Percentiles rank a stretch among this genome's conserved stretches.
These are phyloP conservation scores for Eira barbara DNA, from an alignment of 2,113 vertebrate genomes.

Conservation along the genomic window DNA sequence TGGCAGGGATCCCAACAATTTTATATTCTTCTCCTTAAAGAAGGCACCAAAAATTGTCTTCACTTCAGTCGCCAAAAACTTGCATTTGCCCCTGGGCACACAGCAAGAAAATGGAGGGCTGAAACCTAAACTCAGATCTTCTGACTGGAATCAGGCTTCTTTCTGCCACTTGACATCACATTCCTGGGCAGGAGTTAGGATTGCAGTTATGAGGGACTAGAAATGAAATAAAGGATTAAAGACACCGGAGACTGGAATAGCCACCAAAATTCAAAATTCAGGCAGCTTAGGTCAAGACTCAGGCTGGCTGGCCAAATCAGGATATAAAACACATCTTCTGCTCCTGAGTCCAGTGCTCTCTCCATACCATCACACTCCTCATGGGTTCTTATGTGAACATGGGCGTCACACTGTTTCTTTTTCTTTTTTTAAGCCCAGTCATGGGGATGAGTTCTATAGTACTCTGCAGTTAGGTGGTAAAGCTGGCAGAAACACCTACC, in stretches of 20 bases:
- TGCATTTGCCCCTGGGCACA: not conserved
- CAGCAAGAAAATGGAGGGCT: not conserved
- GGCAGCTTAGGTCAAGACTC: not conserved
- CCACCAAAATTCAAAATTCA: not conserved
- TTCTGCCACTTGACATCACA: not conserved
- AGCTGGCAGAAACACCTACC: not conserved
- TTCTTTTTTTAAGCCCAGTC: not conserved
- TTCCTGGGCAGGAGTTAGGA: not conserved
- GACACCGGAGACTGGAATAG: not conserved
- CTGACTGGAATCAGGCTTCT: not conserved
- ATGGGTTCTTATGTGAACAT: not conserved
- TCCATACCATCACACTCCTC: not conserved
- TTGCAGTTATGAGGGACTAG: not conserved
- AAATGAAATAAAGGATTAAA: not conserved
- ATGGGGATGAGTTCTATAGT: not conserved
- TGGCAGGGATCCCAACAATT: not conserved
- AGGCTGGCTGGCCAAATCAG: too few relatives aligned
- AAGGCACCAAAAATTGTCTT: not conserved
- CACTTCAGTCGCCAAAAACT: not conserved
- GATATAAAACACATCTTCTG: too few relatives aligned
- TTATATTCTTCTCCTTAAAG: not conserved
- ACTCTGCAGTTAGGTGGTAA: not conserved
- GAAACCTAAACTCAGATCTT: not conserved
- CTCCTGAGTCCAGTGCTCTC: not conserved
- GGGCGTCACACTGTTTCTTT: not conserved